Base-by-base conservation (phyloP, 2,113 vertebrate genomes). In the Leptosomus discolor region DNA sequence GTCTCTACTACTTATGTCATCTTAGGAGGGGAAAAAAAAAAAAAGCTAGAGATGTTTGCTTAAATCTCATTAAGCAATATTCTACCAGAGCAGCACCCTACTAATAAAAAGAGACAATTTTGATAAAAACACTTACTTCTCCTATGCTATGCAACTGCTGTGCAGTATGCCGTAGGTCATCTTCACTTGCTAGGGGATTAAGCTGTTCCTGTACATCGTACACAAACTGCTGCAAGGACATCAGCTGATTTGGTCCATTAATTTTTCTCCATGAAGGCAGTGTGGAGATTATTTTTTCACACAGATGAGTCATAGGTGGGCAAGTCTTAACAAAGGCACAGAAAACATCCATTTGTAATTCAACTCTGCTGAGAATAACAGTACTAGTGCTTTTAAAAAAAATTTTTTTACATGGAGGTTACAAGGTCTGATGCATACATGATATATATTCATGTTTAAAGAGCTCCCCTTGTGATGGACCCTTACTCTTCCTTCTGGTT, bases 181-280 rank as follows among this genome's bases (percentile, higher is more conserved):
- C 99, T 98, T 99, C 99, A 19, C 98, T 99, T 97, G 99, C 99
- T 94, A 99, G 98, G 6, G 99, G 99, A 96, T 99, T 99, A 95
- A 99, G 98, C 68, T 99, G 99, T 91, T 99, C 99, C 96, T 99
- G 99, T 53, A 99, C 98, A 8, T 99, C 99, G 4, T 98, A 98
- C 15, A 99, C 98, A 91, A 99, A 99, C 97, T 99, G 99, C 91
- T 99, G 99, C 98, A 99, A 98, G 0, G 99, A 99, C 95, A 99
- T 99, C 64, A 99, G 98, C 98, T 99, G 99, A 97, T 99, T 99
- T 63, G 99, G 99, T 17, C 99, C 99, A 37, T 98, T 99, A 85
- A 98, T 97, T 96, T 99, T 99, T 96, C 99, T 98, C 99, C 99
- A 99, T 39, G 98, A 95, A 24, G 99, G 99, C 92, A 99, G 97